A percentile compares a stretch with the other conserved stretches of the same genome.
phyloP scores from a whole-genome alignment of 53 echinoderm and acorn worm species.

The Crossaster papposus region DNA sequence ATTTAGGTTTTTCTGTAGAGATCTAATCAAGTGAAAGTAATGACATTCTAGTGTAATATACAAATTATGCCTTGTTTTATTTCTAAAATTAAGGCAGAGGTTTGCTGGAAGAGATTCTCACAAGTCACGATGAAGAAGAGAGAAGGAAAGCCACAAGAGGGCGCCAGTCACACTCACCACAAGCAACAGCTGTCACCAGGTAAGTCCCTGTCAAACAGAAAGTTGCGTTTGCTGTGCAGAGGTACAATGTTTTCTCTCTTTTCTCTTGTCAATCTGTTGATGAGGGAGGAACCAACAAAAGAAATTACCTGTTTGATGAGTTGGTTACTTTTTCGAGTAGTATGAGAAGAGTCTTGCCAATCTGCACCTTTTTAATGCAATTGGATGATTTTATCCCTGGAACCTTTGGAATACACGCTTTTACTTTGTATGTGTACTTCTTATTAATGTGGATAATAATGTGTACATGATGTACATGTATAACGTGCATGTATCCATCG shows the following conservation, averaged over 20 bases:
- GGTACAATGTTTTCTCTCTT: background rate
- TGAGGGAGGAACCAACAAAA: background rate
- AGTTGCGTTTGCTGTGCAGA: background rate
- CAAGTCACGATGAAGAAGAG: constrained; percentile 82
- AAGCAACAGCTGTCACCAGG: background rate
- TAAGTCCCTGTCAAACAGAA: background rate
- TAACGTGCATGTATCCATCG: too few species aligned
- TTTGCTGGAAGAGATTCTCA: constrained; percentile 85
- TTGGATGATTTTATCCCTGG: background rate
- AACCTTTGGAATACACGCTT: background rate
- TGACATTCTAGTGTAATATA: background rate
- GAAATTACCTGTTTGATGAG: background rate
- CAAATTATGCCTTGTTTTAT: background rate
- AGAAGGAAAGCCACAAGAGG: constrained; percentile 45
- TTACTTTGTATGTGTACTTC: background rate
- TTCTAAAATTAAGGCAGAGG: constrained; percentile 64
- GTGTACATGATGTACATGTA: too few species aligned
- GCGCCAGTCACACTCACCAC: constrained; percentile 23
- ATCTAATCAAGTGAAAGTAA: background rate
- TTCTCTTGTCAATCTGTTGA: background rate
- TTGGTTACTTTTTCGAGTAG: background rate
- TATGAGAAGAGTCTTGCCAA: background rate
- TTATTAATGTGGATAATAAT: too few species aligned
- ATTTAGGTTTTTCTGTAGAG: too few species aligned
- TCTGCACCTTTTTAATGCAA: background rate